Base-by-base conservation (phyloP, 1,140 invertebrate species). In the Drosophila nikananu region DNA sequence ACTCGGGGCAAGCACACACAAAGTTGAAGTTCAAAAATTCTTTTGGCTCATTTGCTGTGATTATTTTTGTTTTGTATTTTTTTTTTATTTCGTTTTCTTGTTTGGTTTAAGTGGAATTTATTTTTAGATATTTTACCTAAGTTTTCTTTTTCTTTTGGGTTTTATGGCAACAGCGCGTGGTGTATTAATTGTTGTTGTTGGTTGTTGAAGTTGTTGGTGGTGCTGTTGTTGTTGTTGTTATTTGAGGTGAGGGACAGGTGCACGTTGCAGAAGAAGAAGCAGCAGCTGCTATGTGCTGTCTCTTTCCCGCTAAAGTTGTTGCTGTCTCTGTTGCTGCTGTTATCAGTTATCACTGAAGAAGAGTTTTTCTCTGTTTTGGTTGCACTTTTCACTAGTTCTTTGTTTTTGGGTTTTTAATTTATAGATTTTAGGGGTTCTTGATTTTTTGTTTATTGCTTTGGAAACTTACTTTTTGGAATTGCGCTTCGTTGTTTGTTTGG, bases 381-480 rank as follows among this genome's bases (percentile, higher is more conserved):
- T 72, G 44, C 67, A 74, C 71, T 74, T 73, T 72, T 73, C 67
- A 64, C 49, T 42, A 46, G 62, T 68, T 67, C 35, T 52, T 42
- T 37, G 7, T 46, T 30, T 32, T 27, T 10, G 44, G 44, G 19
- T 30, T 15, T 51, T 46, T 37, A 17, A 70, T 19, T 48, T 32
- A 12, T 41, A 37, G 52, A 27, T 54, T 67, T 68, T 19, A 37
- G 23, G 48, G 51, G 37, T 68, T 66, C 46, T 68, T 51, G 10
- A 27, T 44, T 25, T 57, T 48, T 49, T 51, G 30, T 48, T 35
- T 49, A 62, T 27, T 52, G 60, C 57, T 67, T 55, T 41, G 25
- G 35, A 58, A 81, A 92, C 91, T 92, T 92, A 92, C 91, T 92
- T 92, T 92, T 92, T 92, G 89, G 91, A 92, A 92, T 92, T 92